Base-by-base conservation (phyloP, 2,797 vertebrate species). In the Pipistrellus kuhlii region DNA sequence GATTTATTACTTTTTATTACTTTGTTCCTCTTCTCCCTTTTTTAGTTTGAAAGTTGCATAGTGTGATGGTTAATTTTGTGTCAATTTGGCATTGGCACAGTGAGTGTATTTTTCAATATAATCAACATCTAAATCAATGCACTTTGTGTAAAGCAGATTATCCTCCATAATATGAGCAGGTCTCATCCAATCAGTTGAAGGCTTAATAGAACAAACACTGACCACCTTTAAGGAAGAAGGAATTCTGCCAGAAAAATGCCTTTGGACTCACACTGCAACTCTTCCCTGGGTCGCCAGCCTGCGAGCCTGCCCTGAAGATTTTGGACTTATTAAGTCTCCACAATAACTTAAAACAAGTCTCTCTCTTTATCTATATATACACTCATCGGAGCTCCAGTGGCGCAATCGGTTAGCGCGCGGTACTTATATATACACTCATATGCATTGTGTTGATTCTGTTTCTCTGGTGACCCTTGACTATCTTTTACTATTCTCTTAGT, bases 181-280 rank as follows among this genome's bases (percentile, higher is more conserved):
- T 59, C 53, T 86, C 53, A 82, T 68, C 76, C 15, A 85, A 62
- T 80, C 18, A 68, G 23, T 66, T 68, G 77, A 82, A 75, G 57
- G 21, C 44, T 93, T 78, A 78, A 44, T 30, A 90, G 44, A 93
- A 85, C 44, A 89, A 89, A 85, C 80, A 84, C 12, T 51, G 41
- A 44, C 55, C 77, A 51, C 8, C n/a, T 51, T 25, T 59, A 5
- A 89, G 23, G 27, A 90, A 57, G 57, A 44, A 80, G 30, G 30
- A 89, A 62, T 72, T 91, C 68, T 62, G 41, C 32, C 18, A 81
- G 48, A 3, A 62, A 13, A 85, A 27, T 53, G 72, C 44, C n/a
- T 89, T 85, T 83, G 20, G 44, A 78, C 53, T 84, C 11, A 53
- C 57, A 66, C 27, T 80, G 35, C 20, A 80, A 48, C n/a, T 85